A percentile compares a stretch with the other conserved stretches of the same genome.
Evolutionary conservation across 2,113 vertebrate species (phyloP).

Genomic region (Eurystomus gularis): DNA sequence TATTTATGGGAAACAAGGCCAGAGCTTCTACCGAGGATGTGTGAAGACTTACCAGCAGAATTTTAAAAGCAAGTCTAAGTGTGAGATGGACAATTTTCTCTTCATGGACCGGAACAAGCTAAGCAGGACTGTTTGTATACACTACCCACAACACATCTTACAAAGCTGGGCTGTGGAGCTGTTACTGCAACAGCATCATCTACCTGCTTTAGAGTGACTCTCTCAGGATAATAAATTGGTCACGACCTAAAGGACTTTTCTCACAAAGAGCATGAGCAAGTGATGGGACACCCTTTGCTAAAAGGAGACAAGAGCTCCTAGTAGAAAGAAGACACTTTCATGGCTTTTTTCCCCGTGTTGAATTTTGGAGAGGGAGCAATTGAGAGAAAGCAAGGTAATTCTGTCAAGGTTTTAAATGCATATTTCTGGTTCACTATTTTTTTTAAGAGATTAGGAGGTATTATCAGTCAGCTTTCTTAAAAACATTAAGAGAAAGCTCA

Average conservation of each 20-base stretch:
- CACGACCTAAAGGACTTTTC: background rate
- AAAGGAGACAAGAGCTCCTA: background rate
- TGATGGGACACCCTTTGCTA: background rate
- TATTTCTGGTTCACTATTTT: background rate
- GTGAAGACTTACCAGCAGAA: background rate
- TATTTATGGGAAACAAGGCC: background rate
- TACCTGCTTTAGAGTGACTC: background rate
- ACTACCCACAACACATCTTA: background rate
- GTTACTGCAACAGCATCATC: background rate
- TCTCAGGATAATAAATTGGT: background rate
- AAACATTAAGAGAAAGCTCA: background rate
- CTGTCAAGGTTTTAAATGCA: background rate
- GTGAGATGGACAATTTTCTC: background rate
- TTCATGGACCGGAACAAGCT: background rate
- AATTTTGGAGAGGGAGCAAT: background rate
- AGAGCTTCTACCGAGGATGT: background rate
- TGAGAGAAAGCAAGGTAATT: background rate
- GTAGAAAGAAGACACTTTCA: background rate
- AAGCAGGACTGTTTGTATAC: background rate
- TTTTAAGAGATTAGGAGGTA: background rate
- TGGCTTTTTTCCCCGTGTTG: background rate
- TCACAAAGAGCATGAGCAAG: background rate
- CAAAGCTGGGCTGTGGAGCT: background rate
- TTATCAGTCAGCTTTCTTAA: background rate
- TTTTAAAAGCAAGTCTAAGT: background rate